Conservation (phyloP, 2,888 invertebrate genomes). For the Drosophila differens region DNA sequence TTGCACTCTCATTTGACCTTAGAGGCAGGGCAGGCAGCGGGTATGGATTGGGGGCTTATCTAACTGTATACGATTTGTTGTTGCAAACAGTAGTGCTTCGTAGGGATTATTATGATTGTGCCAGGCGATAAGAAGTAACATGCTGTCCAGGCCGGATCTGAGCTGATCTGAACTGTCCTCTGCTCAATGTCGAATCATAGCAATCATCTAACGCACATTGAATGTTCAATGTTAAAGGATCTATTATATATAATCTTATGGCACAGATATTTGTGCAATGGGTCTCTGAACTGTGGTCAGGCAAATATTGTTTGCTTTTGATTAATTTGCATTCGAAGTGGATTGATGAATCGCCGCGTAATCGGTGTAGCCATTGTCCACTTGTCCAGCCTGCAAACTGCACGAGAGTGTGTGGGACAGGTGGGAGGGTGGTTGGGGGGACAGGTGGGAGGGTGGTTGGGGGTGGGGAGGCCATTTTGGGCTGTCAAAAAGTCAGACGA, state of each 20-base stretch:
- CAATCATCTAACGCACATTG: neutral
- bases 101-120: neutral
- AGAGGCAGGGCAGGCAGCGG: neutral
- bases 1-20: conserved; percentile 7
- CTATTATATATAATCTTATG: neutral
- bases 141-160: neutral
- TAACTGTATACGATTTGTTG: neutral
- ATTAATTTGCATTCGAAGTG: conserved; percentile 41
- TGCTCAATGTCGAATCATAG: neutral
- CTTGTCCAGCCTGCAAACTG: neutral
- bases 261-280: too few species aligned
- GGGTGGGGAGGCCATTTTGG: neutral
- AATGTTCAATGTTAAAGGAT: neutral
- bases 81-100: neutral
- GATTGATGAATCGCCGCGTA: conserved; percentile 47
- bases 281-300: neutral
- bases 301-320: conserved; percentile 2
- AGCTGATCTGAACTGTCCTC: neutral
- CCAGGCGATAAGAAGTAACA: neutral
- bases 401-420: neutral
- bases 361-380: conserved; percentile 25
- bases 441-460: too few species aligned
- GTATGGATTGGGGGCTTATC: neutral
- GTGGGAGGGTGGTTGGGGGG: too few species aligned
- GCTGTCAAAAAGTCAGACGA: conserved; percentile 67